Base-by-base conservation (phyloP, 2,888 invertebrate species). In the Trissoscelio sp. region DNA sequence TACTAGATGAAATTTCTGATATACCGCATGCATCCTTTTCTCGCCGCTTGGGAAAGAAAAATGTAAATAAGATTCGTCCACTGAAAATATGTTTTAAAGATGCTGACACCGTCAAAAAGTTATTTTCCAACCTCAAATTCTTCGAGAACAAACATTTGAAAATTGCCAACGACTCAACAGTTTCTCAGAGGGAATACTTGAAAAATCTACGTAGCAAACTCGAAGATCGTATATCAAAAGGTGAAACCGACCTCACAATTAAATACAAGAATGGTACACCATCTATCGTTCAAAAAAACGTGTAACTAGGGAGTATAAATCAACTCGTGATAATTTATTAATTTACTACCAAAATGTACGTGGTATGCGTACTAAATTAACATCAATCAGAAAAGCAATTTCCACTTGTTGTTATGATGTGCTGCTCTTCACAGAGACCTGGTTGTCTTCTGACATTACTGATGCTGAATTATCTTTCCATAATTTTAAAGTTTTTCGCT, bases 401-500 rank as follows among this genome's bases (percentile, higher is more conserved):
- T 7, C 42, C n/a, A 3, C n/a, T 3, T 20, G 48, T 48, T 3
- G 3, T 14, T 48, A 48, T 22, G 48, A 48, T 20, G n/a, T 48
- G 3, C 2, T 18, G 3, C 18, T 48, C 20, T 42, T 42, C 12
- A 14, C n/a, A 14, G 42, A 42, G n/a, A 42, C 42, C 14, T 42
- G 42, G 42, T 42, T 42, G 12, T 42, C 42, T 14, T n/a, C 7
- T 42, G 42, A 42, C 6, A 42, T 42, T 42, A 12, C 42, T 7
- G 14, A 42, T 42, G 14, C 18, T n/a, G 48, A 22, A 48, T n/a
- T 48, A 22, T 48, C 11, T 12, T 48, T 48, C 3, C 11, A 6
- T 48, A n/a, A n/a, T n/a, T 48, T 20, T 12, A 48, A 48, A 20
- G 20, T 48, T 9, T 48, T 48, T 20, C 48, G 48, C n/a, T 20